Conservation (phyloP, 2,888 invertebrate genomes). For the Caenorhabditis sp. region DNA sequence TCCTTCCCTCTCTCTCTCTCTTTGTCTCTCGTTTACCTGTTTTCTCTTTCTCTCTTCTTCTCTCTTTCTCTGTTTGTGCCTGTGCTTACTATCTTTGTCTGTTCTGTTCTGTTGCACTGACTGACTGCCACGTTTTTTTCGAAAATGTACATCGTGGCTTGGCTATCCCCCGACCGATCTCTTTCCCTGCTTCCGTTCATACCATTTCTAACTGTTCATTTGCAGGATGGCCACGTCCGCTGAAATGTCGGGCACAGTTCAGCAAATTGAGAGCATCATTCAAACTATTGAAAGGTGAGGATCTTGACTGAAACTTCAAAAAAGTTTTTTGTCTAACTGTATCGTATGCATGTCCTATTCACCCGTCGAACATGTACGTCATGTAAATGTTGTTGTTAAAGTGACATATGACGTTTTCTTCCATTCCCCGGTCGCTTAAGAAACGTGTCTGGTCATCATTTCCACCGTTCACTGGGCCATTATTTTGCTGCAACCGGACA, state of each 20-base stretch:
- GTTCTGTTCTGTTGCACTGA: slow-evolving; percentile 20
- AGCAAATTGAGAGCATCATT: slow-evolving; percentile 63
- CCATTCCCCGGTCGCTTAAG: too few relatives aligned
- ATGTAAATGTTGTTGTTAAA: slow-evolving; percentile 1
- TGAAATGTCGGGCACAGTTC: slow-evolving; percentile 64
- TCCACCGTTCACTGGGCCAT: slow-evolving; percentile 33
- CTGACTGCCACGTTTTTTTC: slow-evolving; percentile 49
- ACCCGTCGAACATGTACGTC: not conserved
- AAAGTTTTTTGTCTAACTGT: not conserved
- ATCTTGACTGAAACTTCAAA: not conserved
- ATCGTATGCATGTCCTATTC: not conserved
- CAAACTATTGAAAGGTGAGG: slow-evolving; percentile 65
- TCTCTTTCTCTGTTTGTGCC: slow-evolving; percentile 47
- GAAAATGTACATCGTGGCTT: slow-evolving; percentile 39
- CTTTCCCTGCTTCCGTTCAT: not conserved
- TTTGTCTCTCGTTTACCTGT: slow-evolving; percentile 8
- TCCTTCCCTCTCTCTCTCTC: slow-evolving; percentile 14
- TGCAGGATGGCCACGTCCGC: slow-evolving; percentile 62
- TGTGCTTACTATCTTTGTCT: slow-evolving; percentile 57
- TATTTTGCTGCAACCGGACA: slow-evolving; percentile 37
- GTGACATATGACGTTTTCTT: too few relatives aligned
- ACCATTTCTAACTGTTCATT: slow-evolving; percentile 14
- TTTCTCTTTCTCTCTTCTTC: slow-evolving; percentile 18
- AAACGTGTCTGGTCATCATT: slow-evolving; percentile 19
- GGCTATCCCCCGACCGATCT: slow-evolving; percentile 4